Percentiles rank a stretch among this genome's conserved stretches.
Conservation (phyloP, 2,888 invertebrate species). For the Dugesia japonica region DNA sequence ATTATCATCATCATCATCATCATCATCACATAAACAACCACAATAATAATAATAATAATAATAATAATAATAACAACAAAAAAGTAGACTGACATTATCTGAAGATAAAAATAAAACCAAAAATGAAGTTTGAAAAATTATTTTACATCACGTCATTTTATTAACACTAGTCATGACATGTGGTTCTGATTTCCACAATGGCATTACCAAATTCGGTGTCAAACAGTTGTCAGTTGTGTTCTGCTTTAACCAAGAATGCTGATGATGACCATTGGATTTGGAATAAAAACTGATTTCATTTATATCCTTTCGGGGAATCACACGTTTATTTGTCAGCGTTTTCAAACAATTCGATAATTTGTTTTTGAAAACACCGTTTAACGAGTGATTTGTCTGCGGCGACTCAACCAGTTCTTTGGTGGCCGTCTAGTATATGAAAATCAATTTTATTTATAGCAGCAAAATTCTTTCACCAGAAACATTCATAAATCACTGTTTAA, state of each 20-base stretch:
- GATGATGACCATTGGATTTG: slow-evolving; percentile 20
- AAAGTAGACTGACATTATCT: slow-evolving; percentile 13
- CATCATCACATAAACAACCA: too few relatives aligned
- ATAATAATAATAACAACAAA: too few relatives aligned
- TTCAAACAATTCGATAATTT: slow-evolving; percentile 5
- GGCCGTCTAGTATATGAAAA: neutral
- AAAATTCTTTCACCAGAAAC: too few relatives aligned
- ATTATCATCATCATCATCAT: too few relatives aligned
- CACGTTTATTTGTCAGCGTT: neutral
- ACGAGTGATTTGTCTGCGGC: slow-evolving; percentile 11
- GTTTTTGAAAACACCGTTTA: slow-evolving; percentile 13
- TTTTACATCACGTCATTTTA: slow-evolving; percentile 20
- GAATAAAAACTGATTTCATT: slow-evolving; percentile 13
- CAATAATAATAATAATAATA: too few relatives aligned
- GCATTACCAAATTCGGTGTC: slow-evolving; percentile 1
- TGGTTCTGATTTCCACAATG: neutral
- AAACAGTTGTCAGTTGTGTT: neutral
- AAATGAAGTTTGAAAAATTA: too few relatives aligned
- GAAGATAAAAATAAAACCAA: slow-evolving; percentile 5
- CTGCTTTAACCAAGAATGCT: neutral
- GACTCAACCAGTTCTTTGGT: slow-evolving; percentile 14
- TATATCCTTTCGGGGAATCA: neutral
- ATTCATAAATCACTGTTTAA: neutral
- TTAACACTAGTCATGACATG: slow-evolving; percentile 15
- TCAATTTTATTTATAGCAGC: neutral